Evolutionary conservation across 2,113 vertebrate species (phyloP).

Genomic region (Campylomormyrus numenius): DNA sequence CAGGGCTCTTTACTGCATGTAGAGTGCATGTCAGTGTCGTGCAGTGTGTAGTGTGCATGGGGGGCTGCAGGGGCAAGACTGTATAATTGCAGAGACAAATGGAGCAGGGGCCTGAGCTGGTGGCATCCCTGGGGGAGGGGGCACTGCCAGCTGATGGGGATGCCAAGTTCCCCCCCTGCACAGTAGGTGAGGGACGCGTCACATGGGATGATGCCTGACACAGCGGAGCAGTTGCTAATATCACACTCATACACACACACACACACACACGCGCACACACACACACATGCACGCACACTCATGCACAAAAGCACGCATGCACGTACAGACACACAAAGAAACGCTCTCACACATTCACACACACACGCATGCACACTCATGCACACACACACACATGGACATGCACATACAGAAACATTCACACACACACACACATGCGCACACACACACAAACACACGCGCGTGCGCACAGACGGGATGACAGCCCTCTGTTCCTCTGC

Average conservation of each 20-base stretch:
- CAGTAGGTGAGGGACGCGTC: neutral
- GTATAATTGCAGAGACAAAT: slow-evolving; percentile 11
- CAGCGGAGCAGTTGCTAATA: no score
- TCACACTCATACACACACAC: neutral
- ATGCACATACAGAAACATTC: neutral
- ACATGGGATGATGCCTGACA: neutral
- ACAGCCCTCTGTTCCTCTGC: neutral
- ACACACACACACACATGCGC: neutral
- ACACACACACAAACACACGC: neutral
- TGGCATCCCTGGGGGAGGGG: neutral
- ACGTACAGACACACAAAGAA: neutral
- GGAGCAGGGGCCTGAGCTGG: slow-evolving; percentile 1
- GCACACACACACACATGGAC: neutral
- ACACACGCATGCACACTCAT: neutral
- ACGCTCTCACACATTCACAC: neutral
- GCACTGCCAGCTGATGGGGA: neutral
- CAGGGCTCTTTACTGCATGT: neutral
- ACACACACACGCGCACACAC: no score
- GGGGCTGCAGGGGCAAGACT: neutral
- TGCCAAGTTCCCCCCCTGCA: neutral
- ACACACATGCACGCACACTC: no score
- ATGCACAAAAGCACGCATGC: no score
- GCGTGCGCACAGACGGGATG: neutral
- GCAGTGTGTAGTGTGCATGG: neutral
- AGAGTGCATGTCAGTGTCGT: neutral